phyloP scores from a whole-genome alignment of 2,797 vertebrate species.

The Darevskia nairensis region DNA sequence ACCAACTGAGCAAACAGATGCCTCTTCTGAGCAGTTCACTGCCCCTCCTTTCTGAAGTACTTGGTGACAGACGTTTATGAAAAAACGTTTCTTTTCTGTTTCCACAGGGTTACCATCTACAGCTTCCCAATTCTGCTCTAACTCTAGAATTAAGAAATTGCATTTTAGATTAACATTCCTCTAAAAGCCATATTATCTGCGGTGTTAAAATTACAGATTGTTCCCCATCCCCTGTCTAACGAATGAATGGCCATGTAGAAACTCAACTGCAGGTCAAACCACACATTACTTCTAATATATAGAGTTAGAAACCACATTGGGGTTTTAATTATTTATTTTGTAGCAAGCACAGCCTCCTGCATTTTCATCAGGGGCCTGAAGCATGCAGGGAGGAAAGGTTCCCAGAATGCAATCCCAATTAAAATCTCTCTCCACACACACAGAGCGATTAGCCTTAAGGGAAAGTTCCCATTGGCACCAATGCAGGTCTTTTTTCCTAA shows the following conservation, averaged over 20 bases:
- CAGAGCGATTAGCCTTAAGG: too few species aligned
- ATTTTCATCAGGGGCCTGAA: too few species aligned
- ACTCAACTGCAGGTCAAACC: neutral
- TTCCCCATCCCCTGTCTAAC: neutral
- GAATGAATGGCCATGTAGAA: neutral
- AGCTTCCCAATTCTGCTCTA: slow-evolving; percentile 90
- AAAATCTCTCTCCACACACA: neutral
- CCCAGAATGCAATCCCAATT: neutral
- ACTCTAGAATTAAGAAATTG: slow-evolving; percentile 73
- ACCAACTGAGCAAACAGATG: slow-evolving; percentile 91
- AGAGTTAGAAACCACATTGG: neutral
- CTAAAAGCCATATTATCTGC: neutral
- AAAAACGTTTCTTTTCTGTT: slow-evolving; percentile 79
- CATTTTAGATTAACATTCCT: slow-evolving; percentile 14
- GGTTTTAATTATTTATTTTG: too few species aligned
- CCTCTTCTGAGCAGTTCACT: slow-evolving; percentile 79
- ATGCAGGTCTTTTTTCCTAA: too few species aligned
- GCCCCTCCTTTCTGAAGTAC: slow-evolving; percentile 81
- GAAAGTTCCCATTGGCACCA: too few species aligned
- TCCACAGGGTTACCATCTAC: slow-evolving; percentile 80
- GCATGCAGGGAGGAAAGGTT: neutral
- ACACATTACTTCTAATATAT: neutral
- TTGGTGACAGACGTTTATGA: slow-evolving; percentile 92
- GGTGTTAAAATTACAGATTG: neutral
- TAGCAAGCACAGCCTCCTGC: too few species aligned